A percentile compares a stretch with the other conserved stretches of the same genome.
These are phyloP conservation scores for Macropodus opercularis DNA, from an alignment of 2,797 vertebrate genomes.

Conservation along the genomic window DNA sequence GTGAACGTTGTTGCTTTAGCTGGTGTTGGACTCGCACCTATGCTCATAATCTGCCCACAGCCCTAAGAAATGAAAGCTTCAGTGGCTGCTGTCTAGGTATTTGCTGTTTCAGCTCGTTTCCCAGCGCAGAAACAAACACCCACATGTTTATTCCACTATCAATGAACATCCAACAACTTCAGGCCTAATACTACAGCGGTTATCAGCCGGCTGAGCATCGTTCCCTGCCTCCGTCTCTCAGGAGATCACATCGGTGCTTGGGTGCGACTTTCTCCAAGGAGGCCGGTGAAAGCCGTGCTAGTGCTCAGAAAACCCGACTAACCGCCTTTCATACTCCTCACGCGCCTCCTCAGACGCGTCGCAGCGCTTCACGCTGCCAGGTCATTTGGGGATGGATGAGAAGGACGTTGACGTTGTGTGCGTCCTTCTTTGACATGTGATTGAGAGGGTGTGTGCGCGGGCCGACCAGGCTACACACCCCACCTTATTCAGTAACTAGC, in stretches of 20 bases:
- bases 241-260: not conserved
- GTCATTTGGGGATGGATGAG: too few relatives aligned
- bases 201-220: too few relatives aligned
- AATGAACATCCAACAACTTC: not conserved
- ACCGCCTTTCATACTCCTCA: too few relatives aligned
- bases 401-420: not conserved
- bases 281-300: slow-evolving; percentile 8
- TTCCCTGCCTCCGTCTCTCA: too few relatives aligned
- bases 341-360: too few relatives aligned
- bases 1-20: too few relatives aligned
- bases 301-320: too few relatives aligned
- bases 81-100: too few relatives aligned
- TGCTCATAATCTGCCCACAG: not conserved
- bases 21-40: not conserved
- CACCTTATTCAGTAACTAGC: slow-evolving; percentile 11
- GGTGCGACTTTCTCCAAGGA: not conserved
- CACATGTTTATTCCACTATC: slow-evolving; percentile 2
- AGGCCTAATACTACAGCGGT: not conserved
- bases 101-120: not conserved
- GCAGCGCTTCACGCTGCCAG: too few relatives aligned
- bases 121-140: slow-evolving; percentile 8
- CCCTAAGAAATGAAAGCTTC: not conserved
- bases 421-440: slow-evolving; percentile 1
- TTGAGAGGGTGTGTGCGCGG: slow-evolving; percentile 32
- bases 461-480: slow-evolving; percentile 11